Evolutionary conservation across 2,113 vertebrate species (phyloP).

Genomic region (Coryphaenoides rupestris): DNA sequence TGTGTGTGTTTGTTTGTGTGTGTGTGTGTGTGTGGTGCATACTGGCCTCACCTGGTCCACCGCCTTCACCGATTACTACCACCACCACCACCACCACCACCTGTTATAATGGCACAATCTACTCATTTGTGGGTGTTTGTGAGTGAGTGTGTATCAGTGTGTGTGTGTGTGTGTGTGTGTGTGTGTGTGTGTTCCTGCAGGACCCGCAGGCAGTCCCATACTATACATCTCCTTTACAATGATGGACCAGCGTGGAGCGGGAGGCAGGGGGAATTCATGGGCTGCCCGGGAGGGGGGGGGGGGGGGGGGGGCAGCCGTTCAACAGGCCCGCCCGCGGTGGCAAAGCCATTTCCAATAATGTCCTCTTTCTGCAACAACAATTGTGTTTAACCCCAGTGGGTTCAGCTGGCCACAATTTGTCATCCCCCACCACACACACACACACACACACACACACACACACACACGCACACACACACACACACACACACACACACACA

Average conservation of each 20-base stretch:
- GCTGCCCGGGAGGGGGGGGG: constrained; percentile 51
- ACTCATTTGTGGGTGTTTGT: constrained; percentile 25
- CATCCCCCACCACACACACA: constrained; percentile 56
- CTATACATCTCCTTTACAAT: constrained; percentile 14
- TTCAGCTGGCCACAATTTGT: constrained; percentile 70
- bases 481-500: not conserved
- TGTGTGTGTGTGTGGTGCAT: too few species aligned
- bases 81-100: too few species aligned
- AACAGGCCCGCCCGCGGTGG: constrained; percentile 62
- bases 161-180: constrained; percentile 2
- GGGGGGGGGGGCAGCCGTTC: constrained; percentile 57
- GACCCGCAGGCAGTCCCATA: constrained; percentile 7
- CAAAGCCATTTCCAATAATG: constrained; percentile 78
- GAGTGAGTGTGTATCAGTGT: too few species aligned
- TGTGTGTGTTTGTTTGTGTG: too few species aligned
- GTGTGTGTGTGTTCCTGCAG: constrained; percentile 10
- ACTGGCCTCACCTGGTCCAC: too few species aligned
- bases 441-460: constrained; percentile 12
- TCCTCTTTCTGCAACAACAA: constrained; percentile 73
- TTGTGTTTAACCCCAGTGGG: constrained; percentile 76
- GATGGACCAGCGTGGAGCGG: constrained; percentile 29
- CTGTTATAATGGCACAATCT: too few species aligned
- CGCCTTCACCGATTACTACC: too few species aligned
- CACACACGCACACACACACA: constrained; percentile 27
- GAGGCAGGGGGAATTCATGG: constrained; percentile 55